Evolutionary conservation across 2,113 vertebrate genomes (phyloP), one percentile per base, ranked within the genome.

Genomic region (Salvator merianae): DNA sequence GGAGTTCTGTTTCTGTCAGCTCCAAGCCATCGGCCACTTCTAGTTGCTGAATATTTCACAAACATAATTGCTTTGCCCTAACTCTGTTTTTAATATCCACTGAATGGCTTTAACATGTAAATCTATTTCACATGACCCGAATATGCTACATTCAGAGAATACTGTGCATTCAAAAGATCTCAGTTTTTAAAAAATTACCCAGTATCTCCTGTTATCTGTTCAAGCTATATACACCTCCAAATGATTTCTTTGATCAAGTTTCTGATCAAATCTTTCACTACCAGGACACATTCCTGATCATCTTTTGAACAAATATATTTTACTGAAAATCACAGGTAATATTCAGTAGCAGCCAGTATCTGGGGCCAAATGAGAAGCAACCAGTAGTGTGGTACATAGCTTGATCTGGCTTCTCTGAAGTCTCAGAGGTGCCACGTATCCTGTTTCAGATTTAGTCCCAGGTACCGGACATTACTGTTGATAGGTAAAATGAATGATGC

Each of bases 31-130:
- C 87, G 3, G 40, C 3, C 26, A 7, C 36, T 36, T 77, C 9
- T 83, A 80, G 86, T 88, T 72, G 20, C 7, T 86, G 84, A 91
- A 89, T 86, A 78, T 84, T 86, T 89, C 75, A 88, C 79, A 34
- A 73, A 90, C 75, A 5, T 43, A 34, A 0, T 74, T 0, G 1
- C 28, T 80, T 84, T 90, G 79, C 36, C n/a, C 36, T 5, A 1
- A 28, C 7, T 75, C 0, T 0, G 83, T 85, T 85, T 77, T 88
- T 75, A 36, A 75, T 83, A n/a, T 5, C 40, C 3, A 28, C 38
- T 66, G 43, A 80, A 86, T 77, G 75, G 2, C 18, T 73, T 77
- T 50, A 84, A 82, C 81, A 84, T 62, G 47, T 65, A 36, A 59
- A 1, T 65, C 0, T 59, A 0, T 83, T 87, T 87, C 3, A 77